Percentiles rank a stretch among this genome's conserved stretches.
phyloP scores from a whole-genome alignment of 1,140 invertebrate genomes.

The Globodera rostochiensis region DNA sequence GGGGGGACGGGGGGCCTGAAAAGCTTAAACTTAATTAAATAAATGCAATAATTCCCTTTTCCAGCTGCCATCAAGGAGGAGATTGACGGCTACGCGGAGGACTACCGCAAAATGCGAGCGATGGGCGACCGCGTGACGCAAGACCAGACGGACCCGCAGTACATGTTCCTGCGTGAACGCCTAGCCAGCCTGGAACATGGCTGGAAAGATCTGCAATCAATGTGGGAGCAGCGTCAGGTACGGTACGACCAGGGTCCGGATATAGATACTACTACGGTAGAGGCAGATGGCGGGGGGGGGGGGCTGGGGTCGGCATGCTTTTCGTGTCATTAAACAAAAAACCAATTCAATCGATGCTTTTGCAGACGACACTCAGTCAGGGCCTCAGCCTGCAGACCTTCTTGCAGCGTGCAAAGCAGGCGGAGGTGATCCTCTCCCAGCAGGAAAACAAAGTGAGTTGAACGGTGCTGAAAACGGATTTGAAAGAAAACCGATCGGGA shows the following conservation, averaged over 20 bases:
- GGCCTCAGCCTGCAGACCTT: slow-evolving; percentile 83
- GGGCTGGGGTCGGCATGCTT: too few relatives aligned
- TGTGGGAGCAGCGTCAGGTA: slow-evolving; percentile 98
- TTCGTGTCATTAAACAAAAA: too few relatives aligned
- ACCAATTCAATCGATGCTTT: background rate
- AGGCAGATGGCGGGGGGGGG: too few relatives aligned
- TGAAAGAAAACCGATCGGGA: too few relatives aligned
- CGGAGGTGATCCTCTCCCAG: slow-evolving; percentile 92
- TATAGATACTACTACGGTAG: background rate
- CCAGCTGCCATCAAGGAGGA: slow-evolving; percentile 69
- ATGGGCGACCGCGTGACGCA: slow-evolving; percentile 92
- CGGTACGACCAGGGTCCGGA: background rate
- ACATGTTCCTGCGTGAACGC: slow-evolving; percentile 70
- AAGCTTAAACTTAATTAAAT: too few relatives aligned
- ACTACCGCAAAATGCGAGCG: slow-evolving; percentile 89
- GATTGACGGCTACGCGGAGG: slow-evolving; percentile 94
- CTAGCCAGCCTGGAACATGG: slow-evolving; percentile 95
- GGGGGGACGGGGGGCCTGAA: too few relatives aligned
- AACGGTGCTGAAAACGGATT: too few relatives aligned
- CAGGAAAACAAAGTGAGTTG: slow-evolving; percentile 80
- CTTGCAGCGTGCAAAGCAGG: slow-evolving; percentile 92
- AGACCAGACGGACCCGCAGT: slow-evolving; percentile 73
- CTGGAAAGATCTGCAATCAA: slow-evolving; percentile 96
- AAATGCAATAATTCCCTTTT: background rate
- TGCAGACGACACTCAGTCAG: slow-evolving; percentile 46